phyloP scores from a whole-genome alignment of 2,113 vertebrate genomes.

The Acrocephalus kingi region DNA sequence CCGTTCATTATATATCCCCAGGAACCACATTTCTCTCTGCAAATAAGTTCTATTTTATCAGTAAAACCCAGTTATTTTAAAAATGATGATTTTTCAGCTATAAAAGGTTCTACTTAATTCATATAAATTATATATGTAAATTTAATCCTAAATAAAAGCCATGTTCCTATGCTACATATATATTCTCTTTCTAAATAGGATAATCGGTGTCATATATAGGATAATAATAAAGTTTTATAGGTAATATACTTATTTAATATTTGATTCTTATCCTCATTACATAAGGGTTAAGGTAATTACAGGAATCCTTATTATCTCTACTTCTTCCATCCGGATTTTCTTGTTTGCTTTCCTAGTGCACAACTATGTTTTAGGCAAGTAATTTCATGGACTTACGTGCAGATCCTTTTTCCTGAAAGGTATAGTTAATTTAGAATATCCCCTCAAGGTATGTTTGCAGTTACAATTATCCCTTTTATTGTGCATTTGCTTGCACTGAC shows the following conservation, averaged over 20 bases:
- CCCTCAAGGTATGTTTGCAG: background rate
- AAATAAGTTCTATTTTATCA: background rate
- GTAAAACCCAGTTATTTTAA: background rate
- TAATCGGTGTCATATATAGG: background rate
- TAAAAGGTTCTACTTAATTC: background rate
- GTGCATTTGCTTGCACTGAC: background rate
- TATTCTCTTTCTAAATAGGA: background rate
- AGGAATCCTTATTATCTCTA: background rate
- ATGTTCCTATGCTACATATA: background rate
- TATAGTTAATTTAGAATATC: background rate
- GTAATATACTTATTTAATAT: background rate
- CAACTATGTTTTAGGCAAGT: background rate
- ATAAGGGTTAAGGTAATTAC: background rate
- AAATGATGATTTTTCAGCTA: background rate
- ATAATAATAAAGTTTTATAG: background rate
- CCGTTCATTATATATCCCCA: background rate
- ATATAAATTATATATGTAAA: background rate
- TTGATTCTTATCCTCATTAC: background rate
- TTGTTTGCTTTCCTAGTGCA: background rate
- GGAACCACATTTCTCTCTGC: background rate
- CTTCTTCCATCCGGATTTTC: background rate
- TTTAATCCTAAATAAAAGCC: background rate
- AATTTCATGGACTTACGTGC: constrained; percentile 23
- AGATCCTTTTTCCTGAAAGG: constrained; percentile 19
- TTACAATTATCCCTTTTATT: background rate